phyloP scores from a whole-genome alignment of 92 coral and sea anemone genomes.

The Epizoanthus scotinus region DNA sequence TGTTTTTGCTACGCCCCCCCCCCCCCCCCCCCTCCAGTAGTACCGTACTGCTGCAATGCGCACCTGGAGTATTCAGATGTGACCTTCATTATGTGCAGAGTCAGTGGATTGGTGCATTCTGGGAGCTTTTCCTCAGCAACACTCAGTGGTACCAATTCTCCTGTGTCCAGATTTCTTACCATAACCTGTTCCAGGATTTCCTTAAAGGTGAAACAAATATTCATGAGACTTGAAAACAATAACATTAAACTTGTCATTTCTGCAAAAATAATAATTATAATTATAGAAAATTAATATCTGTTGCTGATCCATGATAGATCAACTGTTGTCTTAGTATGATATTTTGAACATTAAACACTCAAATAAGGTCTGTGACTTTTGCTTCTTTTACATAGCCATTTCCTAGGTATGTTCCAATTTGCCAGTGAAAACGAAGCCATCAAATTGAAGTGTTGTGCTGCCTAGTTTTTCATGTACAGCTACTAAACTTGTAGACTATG shows the following conservation, averaged over 20 bases:
- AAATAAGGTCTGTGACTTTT: too few relatives aligned
- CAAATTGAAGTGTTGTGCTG: too few relatives aligned
- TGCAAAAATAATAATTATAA: too few relatives aligned
- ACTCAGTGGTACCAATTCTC: slow-evolving; percentile 92
- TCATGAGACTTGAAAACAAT: neutral
- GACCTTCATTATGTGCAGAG: slow-evolving; percentile 93
- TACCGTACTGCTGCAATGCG: neutral
- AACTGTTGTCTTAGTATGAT: neutral
- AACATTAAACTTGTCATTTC: neutral
- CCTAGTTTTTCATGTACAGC: too few relatives aligned
- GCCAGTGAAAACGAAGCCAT: too few relatives aligned
- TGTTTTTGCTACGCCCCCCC: too few relatives aligned
- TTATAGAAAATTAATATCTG: too few relatives aligned
- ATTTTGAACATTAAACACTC: neutral
- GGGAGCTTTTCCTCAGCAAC: slow-evolving; percentile 92
- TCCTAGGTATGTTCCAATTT: too few relatives aligned
- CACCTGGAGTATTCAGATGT: slow-evolving; percentile 96
- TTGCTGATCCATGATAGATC: neutral
- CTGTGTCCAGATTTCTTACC: slow-evolving; percentile 94
- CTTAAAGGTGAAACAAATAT: slow-evolving; percentile 43
- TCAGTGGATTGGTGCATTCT: slow-evolving; percentile 90
- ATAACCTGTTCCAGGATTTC: slow-evolving; percentile 94
- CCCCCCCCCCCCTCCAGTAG: too few relatives aligned
- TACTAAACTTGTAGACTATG: too few relatives aligned
- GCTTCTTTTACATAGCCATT: too few relatives aligned